Conservation (phyloP, 2,888 invertebrate genomes). For the Portevinia maculata region DNA sequence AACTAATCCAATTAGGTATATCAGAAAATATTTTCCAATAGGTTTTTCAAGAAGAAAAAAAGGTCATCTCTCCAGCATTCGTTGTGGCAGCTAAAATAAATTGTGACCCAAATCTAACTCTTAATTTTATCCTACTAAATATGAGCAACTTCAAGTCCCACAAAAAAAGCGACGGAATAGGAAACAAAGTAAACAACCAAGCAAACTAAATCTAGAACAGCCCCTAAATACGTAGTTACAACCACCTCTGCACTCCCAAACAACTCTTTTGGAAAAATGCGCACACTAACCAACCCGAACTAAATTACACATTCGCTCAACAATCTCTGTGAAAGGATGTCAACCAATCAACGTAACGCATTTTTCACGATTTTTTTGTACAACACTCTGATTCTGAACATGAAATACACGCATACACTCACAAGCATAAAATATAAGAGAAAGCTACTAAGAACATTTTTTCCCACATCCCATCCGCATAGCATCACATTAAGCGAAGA, state of each 20-base stretch:
- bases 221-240: constrained; percentile 66
- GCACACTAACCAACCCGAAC: constrained; percentile 74
- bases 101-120: constrained; percentile 68
- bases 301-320: constrained; percentile 70
- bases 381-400: constrained; percentile 25
- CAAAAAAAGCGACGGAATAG: background rate
- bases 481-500: constrained; percentile 71
- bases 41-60: background rate
- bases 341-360: constrained; percentile 74
- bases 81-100: constrained; percentile 46
- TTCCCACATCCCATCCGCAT: constrained; percentile 56
- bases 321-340: constrained; percentile 61
- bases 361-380: constrained; percentile 62
- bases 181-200: constrained; percentile 1
- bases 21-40: background rate
- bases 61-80: constrained; percentile 2
- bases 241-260: constrained; percentile 30
- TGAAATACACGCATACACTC: constrained; percentile 56
- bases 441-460: constrained; percentile 64
- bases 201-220: constrained; percentile 57
- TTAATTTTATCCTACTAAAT: constrained; percentile 43
- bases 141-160: constrained; percentile 36
- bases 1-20: background rate
- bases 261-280: constrained; percentile 62
- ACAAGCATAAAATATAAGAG: constrained; percentile 66